Percentiles rank a stretch among this genome's conserved stretches.
These are phyloP conservation scores for Sminthopsis crassicaudata DNA, from an alignment of 2,113 vertebrate genomes.

Conservation along the genomic window DNA sequence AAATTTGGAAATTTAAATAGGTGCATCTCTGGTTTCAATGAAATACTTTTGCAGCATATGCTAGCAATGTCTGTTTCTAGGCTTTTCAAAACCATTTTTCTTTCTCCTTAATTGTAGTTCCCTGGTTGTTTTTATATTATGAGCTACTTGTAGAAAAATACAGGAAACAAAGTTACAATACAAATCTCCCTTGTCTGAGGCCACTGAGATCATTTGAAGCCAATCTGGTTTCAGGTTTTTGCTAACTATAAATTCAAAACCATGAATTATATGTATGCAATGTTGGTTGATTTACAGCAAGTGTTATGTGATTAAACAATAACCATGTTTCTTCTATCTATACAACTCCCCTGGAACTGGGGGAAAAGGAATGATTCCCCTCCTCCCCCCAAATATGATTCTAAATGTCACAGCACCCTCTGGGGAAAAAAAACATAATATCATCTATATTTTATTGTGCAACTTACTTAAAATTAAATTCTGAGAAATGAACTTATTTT, in stretches of 20 bases:
- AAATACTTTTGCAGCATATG: constrained; percentile 74
- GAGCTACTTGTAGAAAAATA: constrained; percentile 86
- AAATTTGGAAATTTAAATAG: constrained; percentile 64
- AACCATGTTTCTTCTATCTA: background rate
- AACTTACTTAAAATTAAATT: constrained; percentile 26
- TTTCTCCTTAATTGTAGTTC: constrained; percentile 82
- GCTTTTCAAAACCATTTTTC: constrained; percentile 78
- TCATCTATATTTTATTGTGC: constrained; percentile 28
- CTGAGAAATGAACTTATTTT: constrained; percentile 27
- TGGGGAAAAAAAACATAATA: constrained; percentile 32
- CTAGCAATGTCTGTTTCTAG: constrained; percentile 78
- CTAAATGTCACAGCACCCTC: constrained; percentile 35
- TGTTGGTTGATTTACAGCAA: constrained; percentile 49
- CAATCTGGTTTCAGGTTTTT: constrained; percentile 71
- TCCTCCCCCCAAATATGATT: background rate
- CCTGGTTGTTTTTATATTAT: constrained; percentile 85
- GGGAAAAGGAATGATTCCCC: background rate
- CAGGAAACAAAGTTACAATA: constrained; percentile 84
- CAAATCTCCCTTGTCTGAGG: constrained; percentile 81
- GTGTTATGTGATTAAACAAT: constrained; percentile 37
- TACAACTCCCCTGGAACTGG: constrained; percentile 5
- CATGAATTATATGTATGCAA: constrained; percentile 55
- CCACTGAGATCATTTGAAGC: constrained; percentile 68
- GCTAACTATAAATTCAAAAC: constrained; percentile 65
- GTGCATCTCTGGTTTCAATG: constrained; percentile 81